These are phyloP conservation scores for Papilio aristodemus DNA, from an alignment of 1,140 invertebrate species.

Conservation along the genomic window DNA sequence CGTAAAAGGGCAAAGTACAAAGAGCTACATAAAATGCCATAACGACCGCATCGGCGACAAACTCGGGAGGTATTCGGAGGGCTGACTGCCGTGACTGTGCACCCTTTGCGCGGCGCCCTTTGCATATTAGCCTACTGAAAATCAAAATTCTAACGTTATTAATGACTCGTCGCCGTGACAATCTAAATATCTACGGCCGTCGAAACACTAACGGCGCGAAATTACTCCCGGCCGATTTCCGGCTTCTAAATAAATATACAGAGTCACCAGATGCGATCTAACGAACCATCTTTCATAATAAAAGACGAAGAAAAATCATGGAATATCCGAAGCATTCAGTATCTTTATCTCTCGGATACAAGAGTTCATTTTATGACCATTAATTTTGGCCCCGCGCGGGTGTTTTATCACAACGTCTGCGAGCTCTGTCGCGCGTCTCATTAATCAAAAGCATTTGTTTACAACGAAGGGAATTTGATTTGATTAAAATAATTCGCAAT, in stretches of 20 bases:
- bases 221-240: constrained; percentile 56
- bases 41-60: constrained; percentile 75
- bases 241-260: constrained; percentile 61
- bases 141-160: constrained; percentile 78
- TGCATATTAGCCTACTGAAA: constrained; percentile 76
- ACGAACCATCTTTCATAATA: constrained; percentile 70
- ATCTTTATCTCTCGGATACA: constrained; percentile 78
- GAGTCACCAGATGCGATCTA: constrained; percentile 70
- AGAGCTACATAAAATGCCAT: constrained; percentile 78
- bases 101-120: constrained; percentile 66
- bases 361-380: constrained; percentile 80
- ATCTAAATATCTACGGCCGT: constrained; percentile 70
- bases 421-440: constrained; percentile 78
- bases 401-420: constrained; percentile 76
- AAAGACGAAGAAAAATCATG: constrained; percentile 71
- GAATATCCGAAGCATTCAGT: constrained; percentile 73
- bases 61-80: constrained; percentile 72
- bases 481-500: constrained; percentile 81
- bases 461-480: constrained; percentile 80
- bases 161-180: constrained; percentile 75
- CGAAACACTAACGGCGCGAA: constrained; percentile 62
- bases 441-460: constrained; percentile 81
- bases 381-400: constrained; percentile 76
- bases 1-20: constrained; percentile 75
- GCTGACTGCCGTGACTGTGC: constrained; percentile 66